These are phyloP conservation scores for Heliconius cydno DNA, from an alignment of 2,888 invertebrate genomes.

Conservation along the genomic window DNA sequence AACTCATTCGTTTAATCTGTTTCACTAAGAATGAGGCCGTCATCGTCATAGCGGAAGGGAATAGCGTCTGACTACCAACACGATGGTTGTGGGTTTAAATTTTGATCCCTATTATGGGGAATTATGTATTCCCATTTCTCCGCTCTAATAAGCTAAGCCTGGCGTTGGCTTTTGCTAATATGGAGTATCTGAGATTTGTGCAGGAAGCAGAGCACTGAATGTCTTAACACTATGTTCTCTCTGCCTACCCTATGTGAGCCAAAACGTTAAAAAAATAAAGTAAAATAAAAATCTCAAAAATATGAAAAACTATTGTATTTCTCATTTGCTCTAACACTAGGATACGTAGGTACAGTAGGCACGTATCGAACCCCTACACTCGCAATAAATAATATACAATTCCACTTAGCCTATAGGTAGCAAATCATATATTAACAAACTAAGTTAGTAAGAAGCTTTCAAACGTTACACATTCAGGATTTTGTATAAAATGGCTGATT, in stretches of 20 bases:
- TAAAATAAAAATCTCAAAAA: slow-evolving; percentile 38
- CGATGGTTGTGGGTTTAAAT: too few species aligned
- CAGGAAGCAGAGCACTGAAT: too few species aligned
- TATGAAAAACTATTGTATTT: slow-evolving; percentile 51
- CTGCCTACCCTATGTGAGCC: background rate
- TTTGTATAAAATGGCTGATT: background rate
- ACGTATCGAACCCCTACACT: slow-evolving; percentile 46
- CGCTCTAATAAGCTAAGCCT: too few species aligned
- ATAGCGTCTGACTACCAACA: too few species aligned
- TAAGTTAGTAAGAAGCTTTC: slow-evolving; percentile 35
- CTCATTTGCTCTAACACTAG: slow-evolving; percentile 45
- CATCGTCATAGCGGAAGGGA: too few species aligned
- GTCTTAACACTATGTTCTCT: too few species aligned
- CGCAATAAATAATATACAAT: slow-evolving; percentile 54
- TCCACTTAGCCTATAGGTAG: slow-evolving; percentile 49
- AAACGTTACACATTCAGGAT: background rate
- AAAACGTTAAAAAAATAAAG: background rate
- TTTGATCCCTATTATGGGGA: too few species aligned
- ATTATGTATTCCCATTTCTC: too few species aligned
- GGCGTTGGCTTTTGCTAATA: too few species aligned
- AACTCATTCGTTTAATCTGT: too few species aligned
- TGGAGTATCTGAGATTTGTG: too few species aligned
- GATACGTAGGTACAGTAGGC: slow-evolving; percentile 43
- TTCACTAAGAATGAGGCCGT: too few species aligned
- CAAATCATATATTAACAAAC: slow-evolving; percentile 34